phyloP scores from a whole-genome alignment of 1,140 invertebrate genomes.

The Doryteuthis pealeii region DNA sequence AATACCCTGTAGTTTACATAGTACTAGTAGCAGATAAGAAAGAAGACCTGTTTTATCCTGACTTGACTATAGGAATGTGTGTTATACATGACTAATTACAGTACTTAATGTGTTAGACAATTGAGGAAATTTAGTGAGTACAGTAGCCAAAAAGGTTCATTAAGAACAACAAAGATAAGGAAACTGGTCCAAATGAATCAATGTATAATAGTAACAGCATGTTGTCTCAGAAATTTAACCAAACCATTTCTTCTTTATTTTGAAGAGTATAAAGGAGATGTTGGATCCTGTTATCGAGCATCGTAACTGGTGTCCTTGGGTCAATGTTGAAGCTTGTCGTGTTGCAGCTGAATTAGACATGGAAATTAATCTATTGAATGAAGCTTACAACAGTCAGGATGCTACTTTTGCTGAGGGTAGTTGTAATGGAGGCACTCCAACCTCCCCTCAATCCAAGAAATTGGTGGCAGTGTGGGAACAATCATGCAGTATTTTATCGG shows the following conservation, averaged over 20 bases:
- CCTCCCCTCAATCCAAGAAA: neutral
- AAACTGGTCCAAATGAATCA: too few relatives aligned
- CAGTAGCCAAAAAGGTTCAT: too few relatives aligned
- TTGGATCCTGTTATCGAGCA: constrained; percentile 38
- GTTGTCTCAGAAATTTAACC: too few relatives aligned
- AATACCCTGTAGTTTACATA: too few relatives aligned
- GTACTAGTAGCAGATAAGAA: too few relatives aligned
- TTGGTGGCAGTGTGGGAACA: neutral
- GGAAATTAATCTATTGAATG: neutral
- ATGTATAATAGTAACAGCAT: too few relatives aligned
- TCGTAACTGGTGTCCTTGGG: constrained; percentile 41
- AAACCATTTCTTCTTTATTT: neutral
- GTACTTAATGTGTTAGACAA: too few relatives aligned
- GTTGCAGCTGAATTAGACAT: neutral
- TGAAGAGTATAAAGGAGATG: constrained; percentile 21
- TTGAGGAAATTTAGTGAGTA: too few relatives aligned
- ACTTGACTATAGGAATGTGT: too few relatives aligned
- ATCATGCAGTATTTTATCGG: neutral
- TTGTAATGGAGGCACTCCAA: neutral
- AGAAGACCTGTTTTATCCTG: too few relatives aligned
- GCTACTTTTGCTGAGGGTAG: neutral
- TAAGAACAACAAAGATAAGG: too few relatives aligned
- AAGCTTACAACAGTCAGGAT: neutral
- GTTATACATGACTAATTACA: too few relatives aligned
- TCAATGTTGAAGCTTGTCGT: constrained; percentile 14